phyloP scores from a whole-genome alignment of 2,113 vertebrate species.

The Megaptera novaeangliae region DNA sequence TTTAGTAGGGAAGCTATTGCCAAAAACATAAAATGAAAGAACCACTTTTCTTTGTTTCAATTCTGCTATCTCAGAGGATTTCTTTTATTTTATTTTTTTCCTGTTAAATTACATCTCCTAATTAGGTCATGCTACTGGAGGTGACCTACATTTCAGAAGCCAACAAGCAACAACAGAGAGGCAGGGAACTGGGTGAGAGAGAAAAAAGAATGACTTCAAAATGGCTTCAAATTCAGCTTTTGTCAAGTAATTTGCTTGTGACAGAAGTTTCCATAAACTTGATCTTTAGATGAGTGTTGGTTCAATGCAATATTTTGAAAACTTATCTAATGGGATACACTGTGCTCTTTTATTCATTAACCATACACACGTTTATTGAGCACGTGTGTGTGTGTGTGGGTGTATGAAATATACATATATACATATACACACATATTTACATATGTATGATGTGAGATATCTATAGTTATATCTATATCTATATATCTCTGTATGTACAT shows the following conservation, averaged over 20 bases:
- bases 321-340: background rate
- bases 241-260: background rate
- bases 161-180: conserved; percentile 63
- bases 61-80: conserved; percentile 66
- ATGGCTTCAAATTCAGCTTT: conserved; percentile 24
- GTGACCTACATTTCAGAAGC: conserved; percentile 74
- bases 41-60: conserved; percentile 65
- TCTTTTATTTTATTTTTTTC: conserved; percentile 53
- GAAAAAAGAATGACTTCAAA: conserved; percentile 18
- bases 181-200: conserved; percentile 29
- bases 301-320: background rate
- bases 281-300: background rate
- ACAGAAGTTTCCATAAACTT: conserved; percentile 28
- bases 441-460: no score
- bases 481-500: background rate
- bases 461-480: no score
- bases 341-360: background rate
- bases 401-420: background rate
- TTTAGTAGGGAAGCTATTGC: conserved; percentile 32
- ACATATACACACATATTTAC: background rate
- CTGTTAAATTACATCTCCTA: conserved; percentile 75
- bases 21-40: conserved; percentile 53
- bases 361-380: background rate
- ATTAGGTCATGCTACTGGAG: conserved; percentile 73
- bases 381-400: background rate